Conservation (phyloP, 1,140 invertebrate genomes). For the Cyclina sinensis region DNA sequence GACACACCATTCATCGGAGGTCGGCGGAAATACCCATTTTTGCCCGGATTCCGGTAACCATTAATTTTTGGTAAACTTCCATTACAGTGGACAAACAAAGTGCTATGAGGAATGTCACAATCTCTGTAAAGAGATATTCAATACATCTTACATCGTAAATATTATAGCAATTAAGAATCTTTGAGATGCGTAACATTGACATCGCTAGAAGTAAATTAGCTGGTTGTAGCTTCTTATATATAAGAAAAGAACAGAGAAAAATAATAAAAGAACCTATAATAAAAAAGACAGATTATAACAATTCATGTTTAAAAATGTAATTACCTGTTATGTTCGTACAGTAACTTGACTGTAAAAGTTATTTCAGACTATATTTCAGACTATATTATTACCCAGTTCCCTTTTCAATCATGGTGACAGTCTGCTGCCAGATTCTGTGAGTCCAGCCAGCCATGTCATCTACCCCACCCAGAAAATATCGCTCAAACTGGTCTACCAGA, state of each 20-base stretch:
- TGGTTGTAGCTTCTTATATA: too few relatives aligned
- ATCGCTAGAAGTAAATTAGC: too few relatives aligned
- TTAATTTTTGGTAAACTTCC: neutral
- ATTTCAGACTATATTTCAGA: too few relatives aligned
- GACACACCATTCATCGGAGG: conserved; percentile 43
- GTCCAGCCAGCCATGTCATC: conserved; percentile 84
- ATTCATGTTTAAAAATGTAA: too few relatives aligned
- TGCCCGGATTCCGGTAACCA: conserved; percentile 24
- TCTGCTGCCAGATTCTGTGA: conserved; percentile 77
- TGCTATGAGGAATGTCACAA: conserved; percentile 59
- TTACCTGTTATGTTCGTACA: too few relatives aligned
- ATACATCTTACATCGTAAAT: too few relatives aligned
- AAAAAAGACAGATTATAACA: too few relatives aligned
- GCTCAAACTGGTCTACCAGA: conserved; percentile 76
- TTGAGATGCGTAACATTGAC: too few relatives aligned
- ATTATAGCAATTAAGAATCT: too few relatives aligned
- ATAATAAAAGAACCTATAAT: too few relatives aligned
- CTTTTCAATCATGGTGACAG: conserved; percentile 77
- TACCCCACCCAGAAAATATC: conserved; percentile 82
- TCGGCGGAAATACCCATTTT: conserved; percentile 46
- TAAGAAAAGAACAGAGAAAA: too few relatives aligned
- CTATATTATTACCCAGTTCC: conserved; percentile 73
- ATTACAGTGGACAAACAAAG: conserved; percentile 59
- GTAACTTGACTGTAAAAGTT: too few relatives aligned
- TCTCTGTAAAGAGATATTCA: conserved; percentile 31